These are phyloP conservation scores for Sphaerophoria taeniata DNA, from an alignment of 2,888 invertebrate species.

Conservation along the genomic window DNA sequence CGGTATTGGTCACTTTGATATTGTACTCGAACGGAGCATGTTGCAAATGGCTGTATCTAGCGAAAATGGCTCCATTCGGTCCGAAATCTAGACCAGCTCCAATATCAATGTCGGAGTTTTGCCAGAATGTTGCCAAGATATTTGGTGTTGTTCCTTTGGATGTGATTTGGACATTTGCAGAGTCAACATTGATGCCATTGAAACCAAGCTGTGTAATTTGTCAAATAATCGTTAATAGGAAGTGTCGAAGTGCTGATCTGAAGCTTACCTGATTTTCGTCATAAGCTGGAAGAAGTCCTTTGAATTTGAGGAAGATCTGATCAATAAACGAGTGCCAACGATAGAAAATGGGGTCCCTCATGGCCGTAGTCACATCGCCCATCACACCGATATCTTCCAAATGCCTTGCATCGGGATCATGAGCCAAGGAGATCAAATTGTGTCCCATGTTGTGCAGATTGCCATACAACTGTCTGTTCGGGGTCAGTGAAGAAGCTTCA, in stretches of 20 bases:
- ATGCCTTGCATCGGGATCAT: slow-evolving; percentile 89
- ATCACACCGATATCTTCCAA: slow-evolving; percentile 91
- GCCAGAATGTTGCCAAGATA: slow-evolving; percentile 89
- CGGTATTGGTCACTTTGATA: slow-evolving; percentile 85
- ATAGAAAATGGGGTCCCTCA: slow-evolving; percentile 94
- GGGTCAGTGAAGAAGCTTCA: slow-evolving; percentile 88
- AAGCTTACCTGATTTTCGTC: slow-evolving; percentile 82
- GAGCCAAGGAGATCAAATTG: slow-evolving; percentile 88
- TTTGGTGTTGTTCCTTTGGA: slow-evolving; percentile 82
- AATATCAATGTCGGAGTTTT: slow-evolving; percentile 90
- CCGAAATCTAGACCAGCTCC: slow-evolving; percentile 92
- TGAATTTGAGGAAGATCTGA: slow-evolving; percentile 88
- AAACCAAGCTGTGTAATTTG: slow-evolving; percentile 38
- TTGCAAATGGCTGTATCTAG: slow-evolving; percentile 90
- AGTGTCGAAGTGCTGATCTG: not conserved
- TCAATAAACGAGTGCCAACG: slow-evolving; percentile 93
- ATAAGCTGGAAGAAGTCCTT: slow-evolving; percentile 86
- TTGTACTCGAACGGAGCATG: slow-evolving; percentile 88
- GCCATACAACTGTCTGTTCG: slow-evolving; percentile 89
- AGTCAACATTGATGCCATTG: slow-evolving; percentile 72
- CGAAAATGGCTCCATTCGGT: slow-evolving; percentile 88
- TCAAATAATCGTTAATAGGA: not conserved
- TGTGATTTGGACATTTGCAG: slow-evolving; percentile 77
- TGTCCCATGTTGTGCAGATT: slow-evolving; percentile 93
- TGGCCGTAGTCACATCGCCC: slow-evolving; percentile 92